A percentile compares a stretch with the other conserved stretches of the same genome.
Conservation (phyloP, 2,113 vertebrate species). For the Dascyllus trimaculatus region DNA sequence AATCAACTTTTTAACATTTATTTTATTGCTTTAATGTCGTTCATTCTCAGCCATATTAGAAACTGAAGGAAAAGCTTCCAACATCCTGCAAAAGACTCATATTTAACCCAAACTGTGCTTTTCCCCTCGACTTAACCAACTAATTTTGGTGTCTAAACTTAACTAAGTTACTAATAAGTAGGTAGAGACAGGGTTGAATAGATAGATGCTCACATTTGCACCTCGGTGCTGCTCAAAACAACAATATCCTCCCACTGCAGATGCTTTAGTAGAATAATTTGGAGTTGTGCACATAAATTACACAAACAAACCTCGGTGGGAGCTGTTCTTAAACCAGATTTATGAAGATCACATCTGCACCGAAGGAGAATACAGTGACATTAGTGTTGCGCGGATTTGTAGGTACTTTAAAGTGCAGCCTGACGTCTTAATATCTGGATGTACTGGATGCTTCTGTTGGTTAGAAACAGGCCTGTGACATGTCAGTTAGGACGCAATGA, state of each 20-base stretch:
- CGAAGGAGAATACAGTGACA: neutral
- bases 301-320: neutral
- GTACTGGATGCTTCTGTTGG: neutral
- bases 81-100: too few relatives aligned
- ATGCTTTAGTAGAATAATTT: neutral
- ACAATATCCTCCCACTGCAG: neutral
- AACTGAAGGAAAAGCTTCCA: too few relatives aligned
- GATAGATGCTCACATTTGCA: neutral
- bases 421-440: neutral
- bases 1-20: too few relatives aligned
- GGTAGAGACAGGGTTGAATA: too few relatives aligned
- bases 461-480: neutral
- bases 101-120: too few relatives aligned
- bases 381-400: neutral
- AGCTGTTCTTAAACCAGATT: neutral
- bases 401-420: neutral
- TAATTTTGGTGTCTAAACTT: too few relatives aligned
- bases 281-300: neutral
- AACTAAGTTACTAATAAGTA: too few relatives aligned
- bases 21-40: too few relatives aligned
- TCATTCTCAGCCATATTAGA: too few relatives aligned
- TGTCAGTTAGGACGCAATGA: constrained; percentile 3
- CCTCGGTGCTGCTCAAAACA: neutral
- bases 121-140: too few relatives aligned
- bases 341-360: neutral